Conservation (phyloP, 2,113 vertebrate species). For the Empidonax alnorum region DNA sequence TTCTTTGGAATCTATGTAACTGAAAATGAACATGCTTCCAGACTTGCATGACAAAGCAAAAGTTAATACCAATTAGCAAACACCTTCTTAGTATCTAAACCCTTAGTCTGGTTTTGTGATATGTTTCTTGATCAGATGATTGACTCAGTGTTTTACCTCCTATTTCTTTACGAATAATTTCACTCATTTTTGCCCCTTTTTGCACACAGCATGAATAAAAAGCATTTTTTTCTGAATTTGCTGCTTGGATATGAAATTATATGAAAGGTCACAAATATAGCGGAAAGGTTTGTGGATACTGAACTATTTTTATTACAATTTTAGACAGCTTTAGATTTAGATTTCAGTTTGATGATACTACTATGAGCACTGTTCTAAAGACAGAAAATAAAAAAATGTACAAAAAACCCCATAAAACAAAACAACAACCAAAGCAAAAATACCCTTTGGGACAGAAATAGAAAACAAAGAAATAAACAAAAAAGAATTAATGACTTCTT, state of each 20-base stretch:
- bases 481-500: background rate
- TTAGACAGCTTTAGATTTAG: background rate
- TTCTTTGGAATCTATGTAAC: background rate
- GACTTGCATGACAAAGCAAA: background rate
- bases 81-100: background rate
- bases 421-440: background rate
- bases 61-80: background rate
- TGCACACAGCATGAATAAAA: background rate
- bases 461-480: background rate
- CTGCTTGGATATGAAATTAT: background rate
- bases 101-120: background rate
- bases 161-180: background rate
- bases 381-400: background rate
- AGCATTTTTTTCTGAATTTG: background rate
- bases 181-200: background rate
- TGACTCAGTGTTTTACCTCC: background rate
- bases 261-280: background rate
- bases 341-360: background rate
- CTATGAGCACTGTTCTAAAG: background rate
- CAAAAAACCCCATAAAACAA: background rate
- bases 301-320: background rate
- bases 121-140: background rate
- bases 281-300: background rate
- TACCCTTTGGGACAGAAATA: background rate
- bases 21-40: background rate